A percentile compares a stretch with the other conserved stretches of the same genome.
These are phyloP conservation scores for Cyanoramphus novaezelandiae DNA, from an alignment of 2,113 vertebrate species.

Conservation along the genomic window DNA sequence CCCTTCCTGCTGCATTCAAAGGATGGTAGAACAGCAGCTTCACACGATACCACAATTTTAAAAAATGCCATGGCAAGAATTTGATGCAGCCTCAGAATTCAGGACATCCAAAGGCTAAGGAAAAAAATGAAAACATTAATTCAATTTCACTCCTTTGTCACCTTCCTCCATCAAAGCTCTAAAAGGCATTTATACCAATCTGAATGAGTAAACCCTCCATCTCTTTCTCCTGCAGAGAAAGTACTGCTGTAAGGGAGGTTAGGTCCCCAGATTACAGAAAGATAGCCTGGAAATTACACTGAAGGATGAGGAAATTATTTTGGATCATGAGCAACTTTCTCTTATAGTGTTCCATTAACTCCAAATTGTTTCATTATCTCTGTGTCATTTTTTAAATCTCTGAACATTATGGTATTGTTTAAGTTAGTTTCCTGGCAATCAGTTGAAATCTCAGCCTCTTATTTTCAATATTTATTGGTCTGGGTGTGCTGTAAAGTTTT, in stretches of 20 bases:
- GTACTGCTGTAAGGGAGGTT: not conserved
- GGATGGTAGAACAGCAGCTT: not conserved
- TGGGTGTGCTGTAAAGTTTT: not conserved
- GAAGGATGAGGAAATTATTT: not conserved
- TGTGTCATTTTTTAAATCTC: not conserved
- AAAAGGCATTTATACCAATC: not conserved
- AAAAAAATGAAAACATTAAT: not conserved
- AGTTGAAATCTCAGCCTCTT: not conserved
- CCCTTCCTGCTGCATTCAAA: not conserved
- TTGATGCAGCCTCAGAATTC: not conserved
- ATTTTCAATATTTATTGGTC: not conserved
- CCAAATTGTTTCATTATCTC: constrained; percentile 31
- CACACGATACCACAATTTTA: not conserved
- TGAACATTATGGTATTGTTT: not conserved
- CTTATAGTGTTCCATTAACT: not conserved
- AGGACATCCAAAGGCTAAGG: not conserved
- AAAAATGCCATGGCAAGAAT: not conserved
- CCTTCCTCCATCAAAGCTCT: not conserved
- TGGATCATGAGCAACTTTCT: not conserved
- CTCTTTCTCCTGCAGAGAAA: not conserved
- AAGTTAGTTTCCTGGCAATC: not conserved
- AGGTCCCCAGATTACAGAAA: not conserved
- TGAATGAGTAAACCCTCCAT: not conserved
- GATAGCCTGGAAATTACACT: not conserved
- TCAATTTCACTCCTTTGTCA: not conserved